Percentiles rank a stretch among this genome's conserved stretches.
Evolutionary conservation across 2,797 vertebrate genomes (phyloP).

Genomic region (Manis javanica): DNA sequence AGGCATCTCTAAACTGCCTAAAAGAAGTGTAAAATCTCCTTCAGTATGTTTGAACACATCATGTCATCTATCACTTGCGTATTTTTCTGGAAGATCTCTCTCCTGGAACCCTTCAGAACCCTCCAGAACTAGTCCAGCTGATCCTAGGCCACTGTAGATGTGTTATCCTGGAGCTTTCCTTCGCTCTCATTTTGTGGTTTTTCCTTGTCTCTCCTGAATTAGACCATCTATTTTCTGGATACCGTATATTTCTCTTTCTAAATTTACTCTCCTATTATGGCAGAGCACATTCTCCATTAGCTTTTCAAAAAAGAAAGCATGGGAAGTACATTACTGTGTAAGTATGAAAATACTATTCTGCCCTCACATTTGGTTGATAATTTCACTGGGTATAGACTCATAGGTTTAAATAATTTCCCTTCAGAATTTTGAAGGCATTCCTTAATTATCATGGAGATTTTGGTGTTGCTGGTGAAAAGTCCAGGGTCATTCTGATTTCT

Average conservation of each 20-base stretch:
- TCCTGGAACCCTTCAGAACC: background rate
- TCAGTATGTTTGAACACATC: background rate
- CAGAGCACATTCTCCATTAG: background rate
- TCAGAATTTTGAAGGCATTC: background rate
- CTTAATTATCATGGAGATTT: background rate
- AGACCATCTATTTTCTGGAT: background rate
- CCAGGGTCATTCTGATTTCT: background rate
- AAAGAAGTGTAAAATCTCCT: background rate
- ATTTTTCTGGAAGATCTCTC: background rate
- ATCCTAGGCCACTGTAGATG: background rate
- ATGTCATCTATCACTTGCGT: background rate
- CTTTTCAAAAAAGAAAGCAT: conserved; percentile 3
- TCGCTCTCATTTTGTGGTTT: background rate
- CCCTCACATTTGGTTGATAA: background rate
- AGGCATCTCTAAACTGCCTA: background rate
- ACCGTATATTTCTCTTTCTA: background rate
- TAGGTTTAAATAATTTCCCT: background rate
- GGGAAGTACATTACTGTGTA: background rate
- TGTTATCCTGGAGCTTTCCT: background rate
- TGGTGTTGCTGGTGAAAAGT: background rate
- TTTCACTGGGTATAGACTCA: background rate
- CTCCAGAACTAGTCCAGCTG: background rate
- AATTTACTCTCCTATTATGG: background rate
- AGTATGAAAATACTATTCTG: background rate
- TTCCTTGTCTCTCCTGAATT: background rate